phyloP scores from a whole-genome alignment of 1,140 invertebrate genomes.

The Pogonognathellus flavescens region DNA sequence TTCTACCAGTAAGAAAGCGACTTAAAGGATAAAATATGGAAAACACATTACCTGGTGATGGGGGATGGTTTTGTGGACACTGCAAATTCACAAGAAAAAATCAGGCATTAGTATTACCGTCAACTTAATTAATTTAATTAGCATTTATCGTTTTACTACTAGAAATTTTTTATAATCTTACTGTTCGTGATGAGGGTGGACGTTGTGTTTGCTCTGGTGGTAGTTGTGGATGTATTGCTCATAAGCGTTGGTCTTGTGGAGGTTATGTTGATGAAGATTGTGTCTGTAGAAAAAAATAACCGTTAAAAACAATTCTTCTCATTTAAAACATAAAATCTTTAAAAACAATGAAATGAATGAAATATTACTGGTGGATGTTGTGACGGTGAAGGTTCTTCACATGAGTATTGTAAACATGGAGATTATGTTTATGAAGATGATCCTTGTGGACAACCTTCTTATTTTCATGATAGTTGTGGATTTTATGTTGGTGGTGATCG shows the following conservation, averaged over 20 bases:
- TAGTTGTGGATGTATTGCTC: conserved; percentile 39
- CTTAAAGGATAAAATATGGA: background rate
- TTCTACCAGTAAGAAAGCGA: background rate
- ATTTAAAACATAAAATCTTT: too few relatives aligned
- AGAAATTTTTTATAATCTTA: background rate
- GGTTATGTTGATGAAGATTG: conserved; percentile 7
- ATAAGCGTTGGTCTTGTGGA: conserved; percentile 14
- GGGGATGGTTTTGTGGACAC: conserved; percentile 51
- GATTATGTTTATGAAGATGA: conserved; percentile 49
- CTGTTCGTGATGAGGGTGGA: conserved; percentile 22
- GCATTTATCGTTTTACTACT: too few relatives aligned
- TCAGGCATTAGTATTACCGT: too few relatives aligned
- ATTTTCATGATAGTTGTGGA: conserved; percentile 45
- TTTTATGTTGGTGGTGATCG: conserved; percentile 29
- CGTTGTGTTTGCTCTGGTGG: conserved; percentile 16
- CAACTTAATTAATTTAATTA: too few relatives aligned
- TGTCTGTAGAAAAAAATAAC: too few relatives aligned
- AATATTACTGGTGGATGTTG: conserved; percentile 26
- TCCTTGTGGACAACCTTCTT: conserved; percentile 44
- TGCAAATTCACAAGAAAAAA: background rate
- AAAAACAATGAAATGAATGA: too few relatives aligned
- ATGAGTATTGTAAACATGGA: conserved; percentile 25
- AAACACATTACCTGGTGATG: conserved; percentile 9
- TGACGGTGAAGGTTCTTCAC: conserved; percentile 29
- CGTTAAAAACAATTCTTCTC: too few relatives aligned